phyloP scores from a whole-genome alignment of 2,888 invertebrate species.

The Cephus sareptanus region DNA sequence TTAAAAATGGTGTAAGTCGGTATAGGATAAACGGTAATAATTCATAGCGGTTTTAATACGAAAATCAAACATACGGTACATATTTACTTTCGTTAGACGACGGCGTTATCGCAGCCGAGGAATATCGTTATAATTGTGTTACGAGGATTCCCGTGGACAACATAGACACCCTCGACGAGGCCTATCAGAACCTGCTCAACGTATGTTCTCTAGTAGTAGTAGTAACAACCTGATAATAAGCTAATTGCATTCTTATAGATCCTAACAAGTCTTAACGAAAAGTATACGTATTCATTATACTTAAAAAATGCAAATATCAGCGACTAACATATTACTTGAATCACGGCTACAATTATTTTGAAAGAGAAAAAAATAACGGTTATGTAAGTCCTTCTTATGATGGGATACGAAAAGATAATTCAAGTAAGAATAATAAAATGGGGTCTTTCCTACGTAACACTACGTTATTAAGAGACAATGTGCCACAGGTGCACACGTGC shows the following conservation, averaged over 20 bases:
- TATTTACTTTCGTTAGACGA: conserved; percentile 67
- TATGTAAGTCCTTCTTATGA: not conserved
- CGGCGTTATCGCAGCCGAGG: conserved; percentile 82
- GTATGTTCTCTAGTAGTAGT: conserved; percentile 68
- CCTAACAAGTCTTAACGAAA: not conserved
- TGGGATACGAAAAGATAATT: not conserved
- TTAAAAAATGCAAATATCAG: conserved; percentile 11
- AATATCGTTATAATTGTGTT: conserved; percentile 86
- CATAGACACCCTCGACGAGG: conserved; percentile 80
- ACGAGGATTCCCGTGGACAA: conserved; percentile 83
- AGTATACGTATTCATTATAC: not conserved
- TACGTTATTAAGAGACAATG: not conserved
- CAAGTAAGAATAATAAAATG: not conserved
- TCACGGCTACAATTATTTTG: not conserved
- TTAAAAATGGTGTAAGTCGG: not conserved
- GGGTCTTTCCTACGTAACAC: not conserved
- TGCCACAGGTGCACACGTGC: not conserved
- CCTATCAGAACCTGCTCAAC: conserved; percentile 79
- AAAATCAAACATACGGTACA: not conserved
- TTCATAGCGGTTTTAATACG: not conserved
- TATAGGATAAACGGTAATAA: not conserved
- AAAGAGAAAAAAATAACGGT: not conserved
- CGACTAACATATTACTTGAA: not conserved
- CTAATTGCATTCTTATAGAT: not conserved
- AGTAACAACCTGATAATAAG: not conserved